phyloP scores from a whole-genome alignment of 2,888 invertebrate species.

The Acronicta alni region DNA sequence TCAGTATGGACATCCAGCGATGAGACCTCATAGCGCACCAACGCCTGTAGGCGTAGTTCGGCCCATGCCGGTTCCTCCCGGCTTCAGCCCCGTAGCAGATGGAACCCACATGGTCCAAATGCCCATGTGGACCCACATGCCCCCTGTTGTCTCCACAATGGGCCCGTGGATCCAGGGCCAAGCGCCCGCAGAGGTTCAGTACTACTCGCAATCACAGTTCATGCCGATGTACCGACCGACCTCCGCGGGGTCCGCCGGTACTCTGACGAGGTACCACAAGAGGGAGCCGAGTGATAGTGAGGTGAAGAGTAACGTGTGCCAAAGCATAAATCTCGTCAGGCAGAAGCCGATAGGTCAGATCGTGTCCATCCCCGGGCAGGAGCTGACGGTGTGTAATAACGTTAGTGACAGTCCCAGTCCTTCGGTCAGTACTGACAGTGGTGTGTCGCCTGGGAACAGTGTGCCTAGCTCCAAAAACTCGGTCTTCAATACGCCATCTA shows the following conservation, averaged over 20 bases:
- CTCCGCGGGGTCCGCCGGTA: constrained; percentile 86
- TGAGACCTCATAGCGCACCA: constrained; percentile 82
- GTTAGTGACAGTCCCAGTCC: constrained; percentile 83
- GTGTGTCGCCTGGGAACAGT: constrained; percentile 83
- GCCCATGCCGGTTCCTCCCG: constrained; percentile 75
- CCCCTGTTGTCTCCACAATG: constrained; percentile 78
- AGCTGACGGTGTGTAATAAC: constrained; percentile 83
- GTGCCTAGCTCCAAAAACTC: constrained; percentile 81
- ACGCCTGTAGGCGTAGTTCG: constrained; percentile 77
- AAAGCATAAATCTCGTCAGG: constrained; percentile 87
- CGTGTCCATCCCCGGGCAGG: constrained; percentile 82
- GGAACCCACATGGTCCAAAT: constrained; percentile 80
- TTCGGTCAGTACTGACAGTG: constrained; percentile 83
- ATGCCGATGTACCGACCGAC: constrained; percentile 84
- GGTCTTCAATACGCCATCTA: constrained; percentile 72
- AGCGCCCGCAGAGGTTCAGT: constrained; percentile 80
- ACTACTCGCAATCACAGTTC: constrained; percentile 83
- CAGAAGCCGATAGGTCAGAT: constrained; percentile 88
- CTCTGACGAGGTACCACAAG: constrained; percentile 83
- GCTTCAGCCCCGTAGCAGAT: constrained; percentile 72
- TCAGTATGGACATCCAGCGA: constrained; percentile 77
- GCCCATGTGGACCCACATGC: constrained; percentile 83
- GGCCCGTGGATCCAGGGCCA: constrained; percentile 81
- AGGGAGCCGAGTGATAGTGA: constrained; percentile 75
- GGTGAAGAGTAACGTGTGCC: constrained; percentile 82